Evolutionary conservation across 2,797 vertebrate genomes (phyloP).

Genomic region (Phalanger gymnotis): DNA sequence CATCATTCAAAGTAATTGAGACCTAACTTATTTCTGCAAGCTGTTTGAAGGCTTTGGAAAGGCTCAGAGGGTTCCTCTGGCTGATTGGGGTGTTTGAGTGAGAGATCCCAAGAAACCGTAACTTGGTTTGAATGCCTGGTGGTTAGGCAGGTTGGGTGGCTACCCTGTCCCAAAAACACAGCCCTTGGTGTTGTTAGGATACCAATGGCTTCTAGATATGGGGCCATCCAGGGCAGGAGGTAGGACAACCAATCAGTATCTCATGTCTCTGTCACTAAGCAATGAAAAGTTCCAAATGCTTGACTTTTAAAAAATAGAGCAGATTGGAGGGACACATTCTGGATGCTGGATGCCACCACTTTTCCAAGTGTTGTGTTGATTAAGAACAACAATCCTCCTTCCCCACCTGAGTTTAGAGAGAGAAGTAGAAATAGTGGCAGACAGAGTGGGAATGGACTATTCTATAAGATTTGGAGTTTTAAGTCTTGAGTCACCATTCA

Average conservation of each 20-base stretch:
- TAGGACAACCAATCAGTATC: not conserved
- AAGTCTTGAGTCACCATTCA: not conserved
- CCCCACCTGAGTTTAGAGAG: constrained; percentile 37
- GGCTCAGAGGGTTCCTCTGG: not conserved
- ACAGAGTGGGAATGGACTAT: not conserved
- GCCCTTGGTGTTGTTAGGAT: not conserved
- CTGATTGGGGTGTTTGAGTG: not conserved
- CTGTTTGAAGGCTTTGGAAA: not conserved
- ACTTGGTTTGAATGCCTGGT: not conserved
- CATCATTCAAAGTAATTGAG: not conserved
- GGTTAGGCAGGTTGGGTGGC: not conserved
- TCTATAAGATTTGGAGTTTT: not conserved
- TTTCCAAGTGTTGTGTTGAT: constrained; percentile 7
- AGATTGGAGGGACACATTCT: not conserved
- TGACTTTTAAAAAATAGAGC: not conserved
- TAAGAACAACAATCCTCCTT: not conserved
- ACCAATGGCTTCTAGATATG: not conserved
- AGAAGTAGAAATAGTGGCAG: not conserved
- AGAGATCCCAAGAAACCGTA: not conserved
- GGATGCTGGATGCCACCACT: not conserved
- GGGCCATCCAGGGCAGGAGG: not conserved
- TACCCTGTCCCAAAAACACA: not conserved
- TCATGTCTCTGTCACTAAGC: not conserved
- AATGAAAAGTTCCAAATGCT: not conserved
- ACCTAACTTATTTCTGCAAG: not conserved